These are phyloP conservation scores for Allygus modestus DNA, from an alignment of 2,888 invertebrate genomes.

Conservation along the genomic window DNA sequence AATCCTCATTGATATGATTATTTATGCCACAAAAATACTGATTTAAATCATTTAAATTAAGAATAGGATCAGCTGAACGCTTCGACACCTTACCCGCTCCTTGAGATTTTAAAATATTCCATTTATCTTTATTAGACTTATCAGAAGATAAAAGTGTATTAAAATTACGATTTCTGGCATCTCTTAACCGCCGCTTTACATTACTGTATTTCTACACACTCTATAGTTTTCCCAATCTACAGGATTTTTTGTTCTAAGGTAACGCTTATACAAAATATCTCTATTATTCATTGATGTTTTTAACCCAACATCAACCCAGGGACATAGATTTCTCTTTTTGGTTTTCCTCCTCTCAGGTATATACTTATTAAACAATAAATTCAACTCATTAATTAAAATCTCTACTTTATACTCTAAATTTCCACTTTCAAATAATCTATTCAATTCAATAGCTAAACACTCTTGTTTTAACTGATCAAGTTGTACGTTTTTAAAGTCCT, in stretches of 20 bases:
- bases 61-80: neutral
- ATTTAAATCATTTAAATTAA: constrained; percentile 29
- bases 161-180: constrained; percentile 23
- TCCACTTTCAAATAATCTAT: neutral
- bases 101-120: neutral
- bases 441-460: neutral
- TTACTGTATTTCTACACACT: neutral
- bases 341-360: neutral
- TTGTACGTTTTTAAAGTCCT: constrained; percentile 12
- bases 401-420: neutral
- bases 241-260: neutral
- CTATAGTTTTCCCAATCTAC: constrained; percentile 9
- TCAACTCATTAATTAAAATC: neutral
- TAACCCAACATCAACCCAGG: neutral
- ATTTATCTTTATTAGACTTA: neutral
- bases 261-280: constrained; percentile 15
- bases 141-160: neutral
- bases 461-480: neutral
- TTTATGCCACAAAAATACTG: constrained; percentile 2
- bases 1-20: neutral
- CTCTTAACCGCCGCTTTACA: neutral
- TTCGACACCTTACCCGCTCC: neutral
- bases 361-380: neutral
- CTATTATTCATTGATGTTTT: neutral
- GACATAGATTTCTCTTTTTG: constrained; percentile 19